Base-by-base conservation (phyloP, 2,888 invertebrate species). In the Nemapogon koenigi region DNA sequence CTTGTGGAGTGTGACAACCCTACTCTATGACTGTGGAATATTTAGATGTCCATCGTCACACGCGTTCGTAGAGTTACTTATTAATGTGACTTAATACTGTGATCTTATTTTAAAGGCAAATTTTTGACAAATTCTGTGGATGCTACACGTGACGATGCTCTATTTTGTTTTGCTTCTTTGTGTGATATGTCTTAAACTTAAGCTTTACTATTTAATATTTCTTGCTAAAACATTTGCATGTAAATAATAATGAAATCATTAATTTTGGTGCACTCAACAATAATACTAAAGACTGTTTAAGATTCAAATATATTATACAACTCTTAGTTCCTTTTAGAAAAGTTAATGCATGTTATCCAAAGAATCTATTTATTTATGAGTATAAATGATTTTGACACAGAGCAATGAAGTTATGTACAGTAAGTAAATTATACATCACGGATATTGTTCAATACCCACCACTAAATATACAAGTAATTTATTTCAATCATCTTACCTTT, bases 21-120 rank as follows among this genome's bases (percentile, higher is more conserved):
- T 59, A 56, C 50, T 45, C 62, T n/a, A 76, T 78, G 78, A 76
- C 78, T 78, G 78, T 78, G 78, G 76, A 78, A 78, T 78, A 76
- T 75, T 60, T 60, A 61, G 57, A 58, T 51, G 55, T 54, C 49
- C 59, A 68, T 75, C 64, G 68, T 72, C 68, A 43, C 62, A 62
- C 63, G 50, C 62, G 65, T 72, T 75, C 62, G 56, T 69, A 63
- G 70, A 67, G 63, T 71, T 66, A 63, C 62, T 70, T 69, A 66
- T 61, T 59, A 67, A 62, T 53, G 76, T 78, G 73, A 78, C 75
- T 75, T 76, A 73, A 69, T 67, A 69, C 78, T 78, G 78, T 78
- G 78, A 78, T 78, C 73, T 71, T 78, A 78, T 72, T 78, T 78
- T 78, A 76, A 75, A 59, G 59, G 62, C 62, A 71, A 6, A 66